Evolutionary conservation across 2,113 vertebrate genomes (phyloP), one percentile per base, ranked within the genome.

Genomic region (Otocyon megalotis): DNA sequence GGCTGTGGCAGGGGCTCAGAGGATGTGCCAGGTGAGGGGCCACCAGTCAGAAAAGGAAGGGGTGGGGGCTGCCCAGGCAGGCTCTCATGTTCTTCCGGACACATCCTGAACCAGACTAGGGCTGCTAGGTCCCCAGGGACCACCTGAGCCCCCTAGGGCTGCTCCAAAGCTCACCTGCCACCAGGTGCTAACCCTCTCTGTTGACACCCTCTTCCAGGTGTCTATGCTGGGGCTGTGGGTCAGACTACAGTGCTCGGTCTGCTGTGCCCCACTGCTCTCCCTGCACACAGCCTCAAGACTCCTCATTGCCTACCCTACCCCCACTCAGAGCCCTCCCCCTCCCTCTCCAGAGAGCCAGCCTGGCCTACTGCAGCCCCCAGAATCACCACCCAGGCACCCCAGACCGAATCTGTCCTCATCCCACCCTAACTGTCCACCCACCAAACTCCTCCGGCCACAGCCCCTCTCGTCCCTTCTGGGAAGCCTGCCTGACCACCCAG

Each of bases 201-300:
- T 32, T 11, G 20, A n/a, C 19, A 22, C 11, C 19, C 7, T 83
- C 92, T 72, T 82, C 37, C 37, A 62, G 63, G n/a, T 12, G 4
- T 24, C 24, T 43, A 43, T 43, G 43, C 43, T 1, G 43, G 43
- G 43, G 6, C 43, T 43, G 43, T 43, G 43, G 43, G 43, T 74
- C 60, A 24, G 26, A 22, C 48, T 16, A 11, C 53, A 4, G 0
- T 22, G 15, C 1, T 0, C 5, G 12, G 14, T 56, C 32, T 7
- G 20, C 56, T 37, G 13, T 56, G 50, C 17, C 1, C 67, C 84
- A 60, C 12, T 1, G 8, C 20, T 20, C 10, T 72, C 71, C 28
- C 11, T 1, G 0, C 56, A 17, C 35, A 17, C 10, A 26, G 54
- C 54, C 30, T 30, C 35, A 3, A 2, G n/a, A 12, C 43, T 63